Percentiles rank a stretch among this genome's conserved stretches.
phyloP scores from a whole-genome alignment of 2,888 invertebrate genomes.

The Cyclophora punctaria region DNA sequence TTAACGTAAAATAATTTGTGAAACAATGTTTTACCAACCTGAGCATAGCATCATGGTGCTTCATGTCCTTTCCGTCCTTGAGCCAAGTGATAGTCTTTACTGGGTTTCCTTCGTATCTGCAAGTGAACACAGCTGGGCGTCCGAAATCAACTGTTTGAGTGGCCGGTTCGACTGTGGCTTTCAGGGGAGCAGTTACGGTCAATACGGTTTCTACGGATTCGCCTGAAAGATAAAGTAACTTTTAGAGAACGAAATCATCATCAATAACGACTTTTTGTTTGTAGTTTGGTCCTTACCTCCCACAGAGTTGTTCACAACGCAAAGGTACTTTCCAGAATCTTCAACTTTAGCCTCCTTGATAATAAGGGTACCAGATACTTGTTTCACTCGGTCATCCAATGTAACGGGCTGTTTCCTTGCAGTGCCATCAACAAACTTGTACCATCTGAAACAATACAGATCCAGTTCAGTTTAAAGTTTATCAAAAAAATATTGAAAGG shows the following conservation, averaged over 20 bases:
- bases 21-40: constrained; percentile 36
- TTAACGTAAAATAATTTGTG: no score
- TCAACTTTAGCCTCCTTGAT: constrained; percentile 93
- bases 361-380: constrained; percentile 94
- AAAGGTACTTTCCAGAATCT: constrained; percentile 95
- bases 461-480: constrained; percentile 29
- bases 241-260: no score
- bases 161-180: constrained; percentile 91
- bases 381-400: constrained; percentile 90
- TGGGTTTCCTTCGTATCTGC: constrained; percentile 92
- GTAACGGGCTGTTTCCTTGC: constrained; percentile 91
- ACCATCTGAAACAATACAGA: constrained; percentile 88
- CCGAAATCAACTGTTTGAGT: constrained; percentile 96
- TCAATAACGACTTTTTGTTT: no score
- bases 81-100: constrained; percentile 94
- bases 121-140: constrained; percentile 92
- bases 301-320: constrained; percentile 95
- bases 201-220: constrained; percentile 94
- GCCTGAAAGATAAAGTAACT: constrained; percentile 69
- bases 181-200: constrained; percentile 92
- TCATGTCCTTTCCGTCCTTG: constrained; percentile 91
- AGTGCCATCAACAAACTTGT: constrained; percentile 92
- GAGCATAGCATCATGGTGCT: constrained; percentile 86
- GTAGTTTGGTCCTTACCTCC: constrained; percentile 72
- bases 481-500: constrained; percentile 2